A percentile compares a stretch with the other conserved stretches of the same genome.
Evolutionary conservation across 2,113 vertebrate species (phyloP).

Genomic region (Ceyx melanurus): DNA sequence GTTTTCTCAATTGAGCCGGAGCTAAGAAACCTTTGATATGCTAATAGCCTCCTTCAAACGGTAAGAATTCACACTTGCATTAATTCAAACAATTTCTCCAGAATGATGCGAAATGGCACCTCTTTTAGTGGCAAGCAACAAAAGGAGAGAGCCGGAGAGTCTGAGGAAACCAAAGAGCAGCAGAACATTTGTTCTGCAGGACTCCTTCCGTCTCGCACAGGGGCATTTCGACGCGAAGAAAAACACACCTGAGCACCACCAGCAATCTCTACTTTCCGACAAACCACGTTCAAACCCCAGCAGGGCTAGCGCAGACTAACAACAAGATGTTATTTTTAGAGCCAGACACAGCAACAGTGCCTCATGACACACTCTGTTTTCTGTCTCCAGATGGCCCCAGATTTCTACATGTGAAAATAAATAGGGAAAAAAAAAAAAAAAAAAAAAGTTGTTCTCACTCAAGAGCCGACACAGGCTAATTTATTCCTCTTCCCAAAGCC

Average conservation of each 20-base stretch:
- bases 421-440: not conserved
- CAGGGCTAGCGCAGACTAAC: conserved; percentile 28
- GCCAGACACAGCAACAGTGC: conserved; percentile 50
- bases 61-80: conserved; percentile 90
- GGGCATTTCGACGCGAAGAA: conserved; percentile 35
- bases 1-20: conserved; percentile 86
- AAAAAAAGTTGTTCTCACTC: not conserved
- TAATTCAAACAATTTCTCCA: conserved; percentile 89
- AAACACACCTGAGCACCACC: conserved; percentile 72
- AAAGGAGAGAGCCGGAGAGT: conserved; percentile 74
- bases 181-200: conserved; percentile 74
- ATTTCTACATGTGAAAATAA: conserved; percentile 52
- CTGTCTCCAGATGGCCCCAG: conserved; percentile 68
- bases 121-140: conserved; percentile 77
- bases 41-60: conserved; percentile 90
- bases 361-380: conserved; percentile 54
- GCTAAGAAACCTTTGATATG: conserved; percentile 94
- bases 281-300: conserved; percentile 29
- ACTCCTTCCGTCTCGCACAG: conserved; percentile 60
- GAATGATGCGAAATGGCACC: conserved; percentile 86
- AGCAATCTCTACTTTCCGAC: conserved; percentile 20
- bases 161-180: conserved; percentile 72
- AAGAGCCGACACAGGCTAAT: not conserved
- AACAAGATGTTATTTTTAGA: conserved; percentile 40
- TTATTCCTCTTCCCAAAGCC: not conserved